A percentile compares a stretch with the other conserved stretches of the same genome.
These are phyloP conservation scores for Tetraodon nigroviridis DNA, from an alignment of 2,113 vertebrate genomes.

Conservation along the genomic window DNA sequence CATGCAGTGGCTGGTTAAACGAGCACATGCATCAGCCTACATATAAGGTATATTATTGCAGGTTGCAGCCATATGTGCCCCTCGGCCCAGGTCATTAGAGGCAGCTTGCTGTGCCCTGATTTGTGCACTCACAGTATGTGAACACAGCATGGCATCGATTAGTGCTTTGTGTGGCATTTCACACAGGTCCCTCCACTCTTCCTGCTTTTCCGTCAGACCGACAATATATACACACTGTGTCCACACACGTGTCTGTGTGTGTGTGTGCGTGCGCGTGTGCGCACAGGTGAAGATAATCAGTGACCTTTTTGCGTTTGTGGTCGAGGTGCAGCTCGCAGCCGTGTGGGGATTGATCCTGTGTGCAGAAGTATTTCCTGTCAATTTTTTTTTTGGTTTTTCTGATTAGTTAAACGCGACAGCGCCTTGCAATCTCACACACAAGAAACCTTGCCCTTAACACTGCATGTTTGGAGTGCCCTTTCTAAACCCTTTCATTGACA, in stretches of 20 bases:
- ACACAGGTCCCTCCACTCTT: slow-evolving; percentile 49
- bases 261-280: slow-evolving; percentile 1
- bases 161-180: slow-evolving; percentile 69
- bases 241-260: slow-evolving; percentile 7
- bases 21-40: slow-evolving; percentile 16
- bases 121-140: slow-evolving; percentile 71
- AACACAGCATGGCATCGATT: slow-evolving; percentile 69
- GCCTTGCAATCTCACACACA: too few relatives aligned
- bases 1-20: slow-evolving; percentile 5
- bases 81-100: slow-evolving; percentile 65
- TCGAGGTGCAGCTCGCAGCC: slow-evolving; percentile 4
- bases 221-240: slow-evolving; percentile 24
- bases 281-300: slow-evolving; percentile 7
- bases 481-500: too few relatives aligned
- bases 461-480: too few relatives aligned
- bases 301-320: slow-evolving; percentile 40
- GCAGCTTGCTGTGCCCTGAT: slow-evolving; percentile 69
- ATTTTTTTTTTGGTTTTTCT: neutral
- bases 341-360: neutral
- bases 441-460: too few relatives aligned
- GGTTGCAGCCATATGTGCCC: slow-evolving; percentile 11
- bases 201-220: slow-evolving; percentile 44
- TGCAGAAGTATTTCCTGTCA: neutral
- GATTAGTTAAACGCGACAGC: neutral
- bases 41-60: slow-evolving; percentile 11